Base-by-base conservation (phyloP, 2,797 vertebrate species). In the Saxicola maurus region DNA sequence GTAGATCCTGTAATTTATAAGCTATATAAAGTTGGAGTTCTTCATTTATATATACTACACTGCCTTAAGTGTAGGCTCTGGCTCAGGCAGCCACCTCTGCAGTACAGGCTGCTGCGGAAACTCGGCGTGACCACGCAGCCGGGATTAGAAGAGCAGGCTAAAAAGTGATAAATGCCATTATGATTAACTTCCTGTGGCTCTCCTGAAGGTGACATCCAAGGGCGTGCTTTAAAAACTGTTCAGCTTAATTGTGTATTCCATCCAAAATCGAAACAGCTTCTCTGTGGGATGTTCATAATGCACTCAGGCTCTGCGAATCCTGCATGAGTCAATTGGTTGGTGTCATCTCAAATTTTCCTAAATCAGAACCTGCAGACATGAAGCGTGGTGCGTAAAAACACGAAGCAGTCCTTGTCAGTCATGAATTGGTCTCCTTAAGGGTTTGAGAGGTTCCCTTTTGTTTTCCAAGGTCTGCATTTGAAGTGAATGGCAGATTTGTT, bases 191-290 rank as follows among this genome's bases (percentile, higher is more conserved):
- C 89, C 89, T 77, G 65, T 21, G 46, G 56, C 62, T 87, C 66
- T 87, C 66, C 86, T 92, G 69, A 87, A 92, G 87, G 91, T 89
- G 89, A 93, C 49, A 9, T 90, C 77, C 88, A 89, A 88, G 86
- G 89, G 33, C 20, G 1, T 65, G 17, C 77, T 84, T 77, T 72
- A 56, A 83, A 80, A 92, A 56, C 66, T 24, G 25, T 38, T 86
- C 3, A 1, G 5, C 51, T 89, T 91, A 21, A 84, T 86, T 51
- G 75, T 87, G n/a, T 62, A 33, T 92, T 93, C 74, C 59, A 3
- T 78, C 69, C 74, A 59, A 59, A 80, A 93, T 81, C 3, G 23
- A 78, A 91, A 62, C 82, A 59, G 79, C 74, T 89, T 94, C 87
- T 93, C 92, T 92, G 92, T 85, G 87, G 85, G 94, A 72, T 83